Evolutionary conservation across 2,888 invertebrate species (phyloP), one percentile per base, ranked within the genome.

Genomic region (Watsonalla binaria): DNA sequence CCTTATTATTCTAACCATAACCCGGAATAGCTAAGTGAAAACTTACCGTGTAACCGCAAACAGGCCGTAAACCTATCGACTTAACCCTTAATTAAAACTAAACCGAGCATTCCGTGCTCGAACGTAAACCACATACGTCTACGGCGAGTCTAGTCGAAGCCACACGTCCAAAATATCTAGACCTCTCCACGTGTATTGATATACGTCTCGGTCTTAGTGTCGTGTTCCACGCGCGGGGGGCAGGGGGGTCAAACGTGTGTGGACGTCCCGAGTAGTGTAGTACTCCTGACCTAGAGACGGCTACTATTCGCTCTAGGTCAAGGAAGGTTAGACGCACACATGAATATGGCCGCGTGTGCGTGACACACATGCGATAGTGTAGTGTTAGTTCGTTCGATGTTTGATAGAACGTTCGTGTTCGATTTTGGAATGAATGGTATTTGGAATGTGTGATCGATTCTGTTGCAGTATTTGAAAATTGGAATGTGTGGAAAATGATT

Each of bases 261-360:
- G 81, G 87, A 59, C 78, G 76, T 68, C 63, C 67, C 75, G 75
- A 78, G 72, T 84, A 84, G 76, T 81, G 81, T 84, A 84, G 86
- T 82, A 82, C 74, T 86, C 86, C 89, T 90, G 90, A 90, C 90
- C 90, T 89, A 90, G 82, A 83, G 78, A 76, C 78, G 82, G 82
- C 42, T 84, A 86, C 85, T 86, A 80, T 82, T 74, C 80, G 75
- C 82, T 86, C 83, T 89, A 90, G 90, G 90, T 90, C 90, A 89
- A 88, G 88, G 85, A 89, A 90, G 88, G 89, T 86, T 86, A 86
- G 76, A 89, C 86, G 74, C 89, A 87, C 84, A 87, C 87, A 81
- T 73, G 65, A 42, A 61, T 54, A 54, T 68, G 63, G 61, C 53
- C 50, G 55, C 55, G 55, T 61, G 53, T 57, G 46, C 56, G 55